These are phyloP conservation scores for Penaeus indicus DNA, from an alignment of 1,140 invertebrate genomes.

Conservation along the genomic window DNA sequence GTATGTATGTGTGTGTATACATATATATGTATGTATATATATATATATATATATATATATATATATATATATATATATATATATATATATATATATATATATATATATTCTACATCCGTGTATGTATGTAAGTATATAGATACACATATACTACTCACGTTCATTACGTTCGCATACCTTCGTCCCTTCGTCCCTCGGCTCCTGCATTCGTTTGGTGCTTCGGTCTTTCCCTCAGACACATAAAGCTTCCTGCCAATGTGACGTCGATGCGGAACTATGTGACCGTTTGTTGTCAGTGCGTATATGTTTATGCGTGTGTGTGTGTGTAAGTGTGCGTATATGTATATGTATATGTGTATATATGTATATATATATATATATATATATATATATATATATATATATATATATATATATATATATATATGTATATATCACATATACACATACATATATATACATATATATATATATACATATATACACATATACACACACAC, in stretches of 20 bases:
- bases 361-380: background rate
- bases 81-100: background rate
- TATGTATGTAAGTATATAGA: slow-evolving; percentile 11
- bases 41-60: background rate
- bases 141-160: background rate
- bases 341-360: background rate
- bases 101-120: background rate
- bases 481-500: background rate
- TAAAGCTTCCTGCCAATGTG: too few species aligned
- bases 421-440: background rate
- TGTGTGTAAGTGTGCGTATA: background rate
- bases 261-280: too few species aligned
- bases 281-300: background rate
- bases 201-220: too few species aligned
- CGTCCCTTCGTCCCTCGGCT: too few species aligned
- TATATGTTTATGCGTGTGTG: slow-evolving; percentile 55
- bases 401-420: background rate
- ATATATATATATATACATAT: background rate
- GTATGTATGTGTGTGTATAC: background rate
- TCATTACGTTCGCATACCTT: too few species aligned
- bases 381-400: background rate
- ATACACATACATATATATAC: background rate
- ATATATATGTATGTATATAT: slow-evolving; percentile 7
- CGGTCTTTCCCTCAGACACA: too few species aligned
- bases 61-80: background rate